Base-by-base conservation (phyloP, 2,888 invertebrate genomes). In the Drosophila acutilabella region DNA sequence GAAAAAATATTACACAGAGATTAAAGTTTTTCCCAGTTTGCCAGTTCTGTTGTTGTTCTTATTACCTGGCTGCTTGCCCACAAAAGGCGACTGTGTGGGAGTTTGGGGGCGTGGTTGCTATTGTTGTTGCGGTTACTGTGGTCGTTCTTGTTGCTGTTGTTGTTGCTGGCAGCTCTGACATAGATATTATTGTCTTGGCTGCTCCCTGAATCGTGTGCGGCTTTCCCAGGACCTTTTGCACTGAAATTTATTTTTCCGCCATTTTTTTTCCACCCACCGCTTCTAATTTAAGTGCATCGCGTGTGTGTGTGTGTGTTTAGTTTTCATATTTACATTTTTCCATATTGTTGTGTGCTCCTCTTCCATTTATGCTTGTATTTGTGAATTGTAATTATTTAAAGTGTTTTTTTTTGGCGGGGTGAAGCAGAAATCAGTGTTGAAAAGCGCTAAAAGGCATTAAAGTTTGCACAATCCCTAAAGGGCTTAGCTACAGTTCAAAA, bases 1-100 rank as follows among this genome's bases (percentile, higher is more conserved):
- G 83, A 78, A 85, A 30, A 83, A 88, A 83, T 85, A 83, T 87
- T 87, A 81, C 82, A 88, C 71, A 65, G 83, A 87, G 83, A 85
- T 83, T 83, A 85, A 83, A 88, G 88, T 85, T 87, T 87, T 67
- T 30, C 30, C 30, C 30, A 30, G 30, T 30, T 30, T 30, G 10
- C 2, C 48, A 23, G 30, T 47, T 36, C 51, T 74, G 48, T 23
- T 59, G 66, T 58, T 60, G 73, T 62, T 60, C 60, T 42, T 51
- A 58, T 57, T 78, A 75, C 75, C 75, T 75, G 75, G 78, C 75
- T 78, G 74, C 64, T 58, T 75, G 75, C 75, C 74, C 74, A 78
- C 78, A 73, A 73, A 54, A 45, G 41, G 18, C 16, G 7, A 8
- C 13, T 36, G 8, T 10, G 4, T 3, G 36, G 10, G 13, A 8